Base-by-base conservation (phyloP, 1,140 invertebrate species). In the Matsumurasca onukii region DNA sequence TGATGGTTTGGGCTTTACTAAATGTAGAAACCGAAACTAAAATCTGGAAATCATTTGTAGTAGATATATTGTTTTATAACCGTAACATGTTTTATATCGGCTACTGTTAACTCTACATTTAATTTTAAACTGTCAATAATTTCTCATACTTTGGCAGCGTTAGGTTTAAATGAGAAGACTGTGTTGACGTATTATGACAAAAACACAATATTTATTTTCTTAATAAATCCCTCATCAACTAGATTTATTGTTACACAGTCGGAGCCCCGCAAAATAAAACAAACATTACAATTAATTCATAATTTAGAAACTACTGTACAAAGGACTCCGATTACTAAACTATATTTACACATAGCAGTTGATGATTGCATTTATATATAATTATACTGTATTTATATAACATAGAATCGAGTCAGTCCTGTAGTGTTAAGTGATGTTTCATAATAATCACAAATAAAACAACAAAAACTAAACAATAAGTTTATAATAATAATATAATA, bases 131-230 rank as follows among this genome's bases (percentile, higher is more conserved):
- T n/a, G n/a, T 22, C 20, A 27, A 59, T 12, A 27, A 2, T 59
- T 9, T 9, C 13, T 15, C 55, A 59, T 59, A 59, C 55, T 22
- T 59, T 12, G 55, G 24, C 55, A 22, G 25, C 24, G 24, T 27
- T 5, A 27, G 15, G 55, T 27, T 27, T 27, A 59, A 72, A 72
- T 72, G 69, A 71, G 66, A 63, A 71, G 34, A 63, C 55, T 49
- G 45, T 49, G 12, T 69, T 72, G 64, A 68, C 31, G 59, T 69
- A 72, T 72, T 72, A 72, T 72, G 71, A 72, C 71, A 72, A 72
- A 65, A 71, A 72, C 71, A 72, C 71, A 72, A 72, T 69, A 72
- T 72, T 72, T 72, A 72, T 72, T 71, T 71, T 67, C 66, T 67
- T 67, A 63, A 72, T 67, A 69, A 69, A 69, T 61, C 71, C 64